A percentile compares a stretch with the other conserved stretches of the same genome.
Conservation (phyloP, 2,888 invertebrate species). For the Apotomis turbidana region DNA sequence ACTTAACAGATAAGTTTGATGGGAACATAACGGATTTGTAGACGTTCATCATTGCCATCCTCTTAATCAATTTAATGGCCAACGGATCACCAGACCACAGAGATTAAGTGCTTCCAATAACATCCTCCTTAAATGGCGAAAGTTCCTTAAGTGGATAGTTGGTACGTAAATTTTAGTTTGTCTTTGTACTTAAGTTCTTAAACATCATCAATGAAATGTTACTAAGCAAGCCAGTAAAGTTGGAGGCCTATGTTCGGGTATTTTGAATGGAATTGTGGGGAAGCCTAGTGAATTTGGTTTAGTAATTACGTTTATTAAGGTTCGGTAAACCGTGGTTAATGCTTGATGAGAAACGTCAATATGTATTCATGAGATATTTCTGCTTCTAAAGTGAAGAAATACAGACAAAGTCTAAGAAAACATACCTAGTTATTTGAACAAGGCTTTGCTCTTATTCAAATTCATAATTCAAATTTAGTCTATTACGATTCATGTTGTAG, state of each 20-base stretch:
- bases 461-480: too few species aligned
- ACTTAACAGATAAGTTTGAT: constrained; percentile 20
- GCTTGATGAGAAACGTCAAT: not conserved
- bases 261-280: constrained; percentile 2
- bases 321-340: not conserved
- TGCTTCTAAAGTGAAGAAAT: not conserved
- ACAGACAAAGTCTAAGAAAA: not conserved
- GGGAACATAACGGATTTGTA: constrained; percentile 45
- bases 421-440: not conserved
- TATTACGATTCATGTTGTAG: too few species aligned
- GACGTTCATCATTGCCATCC: constrained; percentile 51
- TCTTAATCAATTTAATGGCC: constrained; percentile 56
- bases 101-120: constrained; percentile 47
- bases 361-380: not conserved
- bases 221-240: constrained; percentile 23
- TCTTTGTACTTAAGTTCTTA: constrained; percentile 38
- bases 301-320: not conserved
- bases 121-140: constrained; percentile 38
- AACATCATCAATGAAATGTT: constrained; percentile 23
- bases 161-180: constrained; percentile 39
- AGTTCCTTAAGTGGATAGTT: constrained; percentile 42
- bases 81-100: constrained; percentile 51
- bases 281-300: constrained; percentile 6
- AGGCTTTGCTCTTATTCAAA: too few species aligned
- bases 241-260: constrained; percentile 10